These are phyloP conservation scores for Pitta sordida DNA, from an alignment of 2,113 vertebrate genomes.

Conservation along the genomic window DNA sequence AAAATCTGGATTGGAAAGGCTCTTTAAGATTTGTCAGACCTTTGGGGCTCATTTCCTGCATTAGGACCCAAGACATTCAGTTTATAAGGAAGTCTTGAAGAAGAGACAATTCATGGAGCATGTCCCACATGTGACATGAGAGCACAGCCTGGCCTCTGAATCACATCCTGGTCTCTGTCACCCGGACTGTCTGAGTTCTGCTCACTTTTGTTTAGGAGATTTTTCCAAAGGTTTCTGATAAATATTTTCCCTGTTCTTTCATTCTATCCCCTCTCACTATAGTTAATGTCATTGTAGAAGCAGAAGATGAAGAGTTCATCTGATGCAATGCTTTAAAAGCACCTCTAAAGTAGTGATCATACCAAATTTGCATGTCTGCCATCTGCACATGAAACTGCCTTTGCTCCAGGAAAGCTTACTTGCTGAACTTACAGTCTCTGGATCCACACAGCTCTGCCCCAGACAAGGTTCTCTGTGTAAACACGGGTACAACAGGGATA, in stretches of 20 bases:
- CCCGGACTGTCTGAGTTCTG: background rate
- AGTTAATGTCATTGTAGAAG: background rate
- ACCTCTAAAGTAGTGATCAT: constrained; percentile 31
- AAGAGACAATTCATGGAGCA: background rate
- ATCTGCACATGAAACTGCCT: constrained; percentile 26
- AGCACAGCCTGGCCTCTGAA: background rate
- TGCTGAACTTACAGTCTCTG: background rate
- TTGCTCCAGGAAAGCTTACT: constrained; percentile 16
- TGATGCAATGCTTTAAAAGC: background rate
- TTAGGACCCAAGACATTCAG: background rate
- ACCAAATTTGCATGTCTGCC: constrained; percentile 46
- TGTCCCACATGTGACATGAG: background rate
- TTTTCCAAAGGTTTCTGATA: background rate
- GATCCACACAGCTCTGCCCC: background rate
- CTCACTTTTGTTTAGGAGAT: background rate
- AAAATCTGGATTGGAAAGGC: background rate
- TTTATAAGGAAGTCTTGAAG: background rate
- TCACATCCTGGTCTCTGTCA: background rate
- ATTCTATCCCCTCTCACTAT: background rate
- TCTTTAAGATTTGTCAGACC: background rate
- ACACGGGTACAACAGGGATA: background rate
- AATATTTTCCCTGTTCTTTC: background rate
- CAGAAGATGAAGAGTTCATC: background rate
- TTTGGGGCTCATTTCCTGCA: background rate
- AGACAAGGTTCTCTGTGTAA: background rate